phyloP scores from a whole-genome alignment of 2,113 vertebrate genomes.

The Brachypteracias leptosomus region DNA sequence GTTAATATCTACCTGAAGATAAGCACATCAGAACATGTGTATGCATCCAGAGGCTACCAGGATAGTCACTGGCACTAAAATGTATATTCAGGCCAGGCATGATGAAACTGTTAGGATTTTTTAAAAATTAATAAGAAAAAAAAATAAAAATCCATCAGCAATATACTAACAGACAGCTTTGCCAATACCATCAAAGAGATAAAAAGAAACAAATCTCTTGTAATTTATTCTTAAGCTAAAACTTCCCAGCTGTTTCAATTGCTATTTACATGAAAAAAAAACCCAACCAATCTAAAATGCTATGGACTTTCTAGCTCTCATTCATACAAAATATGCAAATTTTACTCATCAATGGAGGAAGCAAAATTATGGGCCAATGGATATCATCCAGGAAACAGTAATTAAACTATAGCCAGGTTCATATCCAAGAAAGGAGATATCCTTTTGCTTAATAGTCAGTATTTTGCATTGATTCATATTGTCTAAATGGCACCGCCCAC shows the following conservation, averaged over 20 bases:
- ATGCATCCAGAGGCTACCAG: background rate
- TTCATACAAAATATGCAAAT: background rate
- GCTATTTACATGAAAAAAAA: background rate
- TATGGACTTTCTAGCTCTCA: background rate
- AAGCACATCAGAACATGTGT: rapidly evolving
- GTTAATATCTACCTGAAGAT: background rate
- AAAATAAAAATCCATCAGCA: background rate
- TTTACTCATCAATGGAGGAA: background rate
- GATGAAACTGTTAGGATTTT: background rate
- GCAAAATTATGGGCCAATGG: background rate
- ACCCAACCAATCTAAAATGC: background rate
- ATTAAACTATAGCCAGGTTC: background rate
- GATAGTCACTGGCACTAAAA: background rate
- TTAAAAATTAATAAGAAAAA: background rate
- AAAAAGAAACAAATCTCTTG: background rate
- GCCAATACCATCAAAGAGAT: background rate
- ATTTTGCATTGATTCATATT: background rate
- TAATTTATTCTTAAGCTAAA: constrained; percentile 5
- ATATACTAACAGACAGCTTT: background rate
- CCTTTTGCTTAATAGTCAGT: background rate
- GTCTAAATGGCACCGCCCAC: background rate
- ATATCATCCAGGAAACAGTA: background rate
- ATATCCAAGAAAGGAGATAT: background rate
- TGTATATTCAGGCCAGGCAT: background rate
- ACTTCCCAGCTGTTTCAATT: constrained; percentile 7